Evolutionary conservation across 1,140 invertebrate genomes (phyloP).

Genomic region (Zophobas morio): DNA sequence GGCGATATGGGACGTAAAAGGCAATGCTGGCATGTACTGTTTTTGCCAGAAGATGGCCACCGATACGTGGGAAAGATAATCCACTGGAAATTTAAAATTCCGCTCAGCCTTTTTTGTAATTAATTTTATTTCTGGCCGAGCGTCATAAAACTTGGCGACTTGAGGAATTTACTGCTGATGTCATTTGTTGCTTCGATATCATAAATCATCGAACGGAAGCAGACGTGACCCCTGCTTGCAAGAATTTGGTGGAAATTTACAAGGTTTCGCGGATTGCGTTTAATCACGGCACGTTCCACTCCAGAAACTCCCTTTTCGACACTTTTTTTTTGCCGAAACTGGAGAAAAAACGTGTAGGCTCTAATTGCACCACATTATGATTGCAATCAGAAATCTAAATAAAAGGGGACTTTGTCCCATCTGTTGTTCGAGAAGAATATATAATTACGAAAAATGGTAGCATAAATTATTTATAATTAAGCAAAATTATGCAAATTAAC

Average conservation of each 20-base stretch:
- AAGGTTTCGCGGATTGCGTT: too few species aligned
- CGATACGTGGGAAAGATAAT: slow-evolving; percentile 24
- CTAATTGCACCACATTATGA: slow-evolving; percentile 12
- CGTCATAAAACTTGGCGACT: too few species aligned
- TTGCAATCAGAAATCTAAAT: slow-evolving; percentile 5
- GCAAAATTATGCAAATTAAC: slow-evolving; percentile 41
- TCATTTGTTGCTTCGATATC: too few species aligned
- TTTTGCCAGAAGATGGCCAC: slow-evolving; percentile 36
- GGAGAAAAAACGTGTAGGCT: slow-evolving; percentile 3
- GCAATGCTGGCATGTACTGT: slow-evolving; percentile 13
- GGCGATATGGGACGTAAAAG: slow-evolving; percentile 27
- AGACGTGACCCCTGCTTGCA: too few species aligned
- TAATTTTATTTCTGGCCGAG: too few species aligned
- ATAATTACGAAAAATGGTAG: slow-evolving; percentile 22
- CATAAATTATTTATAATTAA: slow-evolving; percentile 39
- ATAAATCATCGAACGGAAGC: too few species aligned
- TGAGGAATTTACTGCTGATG: too few species aligned
- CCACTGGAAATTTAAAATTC: background rate
- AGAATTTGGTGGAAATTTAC: too few species aligned
- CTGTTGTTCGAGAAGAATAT: background rate
- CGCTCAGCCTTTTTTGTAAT: too few species aligned
- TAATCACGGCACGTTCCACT: background rate
- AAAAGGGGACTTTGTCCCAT: slow-evolving; percentile 1
- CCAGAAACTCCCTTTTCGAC: background rate
- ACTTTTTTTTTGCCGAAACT: background rate